Conservation (phyloP, 2,888 invertebrate genomes). For the Ceraclea dissimilis region DNA sequence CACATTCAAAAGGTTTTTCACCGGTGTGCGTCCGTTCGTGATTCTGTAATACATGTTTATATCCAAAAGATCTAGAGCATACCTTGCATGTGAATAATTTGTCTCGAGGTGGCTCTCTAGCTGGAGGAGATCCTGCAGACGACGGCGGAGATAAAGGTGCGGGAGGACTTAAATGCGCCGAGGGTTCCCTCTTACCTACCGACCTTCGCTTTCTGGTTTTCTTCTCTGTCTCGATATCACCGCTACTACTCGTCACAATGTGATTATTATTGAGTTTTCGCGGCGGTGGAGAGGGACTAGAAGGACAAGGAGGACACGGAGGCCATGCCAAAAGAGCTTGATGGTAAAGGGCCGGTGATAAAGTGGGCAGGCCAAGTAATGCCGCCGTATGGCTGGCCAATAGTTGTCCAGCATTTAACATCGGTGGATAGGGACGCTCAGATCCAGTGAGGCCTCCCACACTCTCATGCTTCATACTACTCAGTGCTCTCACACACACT, state of each 20-base stretch:
- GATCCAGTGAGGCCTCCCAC: slow-evolving; percentile 46
- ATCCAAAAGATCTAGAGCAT: slow-evolving; percentile 84
- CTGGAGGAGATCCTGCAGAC: slow-evolving; percentile 50
- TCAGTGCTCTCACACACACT: slow-evolving; percentile 42
- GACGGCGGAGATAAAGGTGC: slow-evolving; percentile 49
- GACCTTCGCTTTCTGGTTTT: slow-evolving; percentile 44
- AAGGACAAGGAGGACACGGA: slow-evolving; percentile 48
- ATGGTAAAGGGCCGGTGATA: slow-evolving; percentile 57
- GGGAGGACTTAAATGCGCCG: slow-evolving; percentile 37
- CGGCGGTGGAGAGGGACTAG: slow-evolving; percentile 45
- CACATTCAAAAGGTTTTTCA: slow-evolving; percentile 89
- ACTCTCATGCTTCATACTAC: slow-evolving; percentile 44
- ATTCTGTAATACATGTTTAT: slow-evolving; percentile 90
- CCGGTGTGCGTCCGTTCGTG: slow-evolving; percentile 93
- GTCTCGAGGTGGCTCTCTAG: slow-evolving; percentile 54
- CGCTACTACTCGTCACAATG: slow-evolving; percentile 40
- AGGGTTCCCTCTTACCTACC: slow-evolving; percentile 42
- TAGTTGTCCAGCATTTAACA: slow-evolving; percentile 48
- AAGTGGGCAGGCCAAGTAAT: slow-evolving; percentile 40
- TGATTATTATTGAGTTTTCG: slow-evolving; percentile 40
- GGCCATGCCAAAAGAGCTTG: slow-evolving; percentile 53
- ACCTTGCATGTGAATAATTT: slow-evolving; percentile 84
- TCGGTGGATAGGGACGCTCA: slow-evolving; percentile 46
- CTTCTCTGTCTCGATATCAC: slow-evolving; percentile 35
- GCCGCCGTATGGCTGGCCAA: slow-evolving; percentile 42